Percentiles rank a stretch among this genome's conserved stretches.
Evolutionary conservation across 1,140 invertebrate genomes (phyloP).

Genomic region (Phenacoccus solenopsis): DNA sequence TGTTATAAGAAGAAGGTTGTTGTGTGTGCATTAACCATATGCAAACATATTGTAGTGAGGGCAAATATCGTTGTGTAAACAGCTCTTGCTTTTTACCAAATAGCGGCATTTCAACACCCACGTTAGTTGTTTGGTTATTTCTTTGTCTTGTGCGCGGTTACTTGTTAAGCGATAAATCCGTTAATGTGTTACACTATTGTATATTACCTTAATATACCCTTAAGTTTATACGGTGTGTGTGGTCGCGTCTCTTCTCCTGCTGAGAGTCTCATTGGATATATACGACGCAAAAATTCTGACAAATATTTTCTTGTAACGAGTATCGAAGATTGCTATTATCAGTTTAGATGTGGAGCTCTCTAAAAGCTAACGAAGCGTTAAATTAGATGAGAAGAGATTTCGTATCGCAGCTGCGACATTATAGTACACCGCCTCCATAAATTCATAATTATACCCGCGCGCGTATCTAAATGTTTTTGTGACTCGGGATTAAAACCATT

Average conservation of each 20-base stretch:
- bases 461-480: not conserved
- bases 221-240: not conserved
- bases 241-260: not conserved
- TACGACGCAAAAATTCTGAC: not conserved
- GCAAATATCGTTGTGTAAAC: not conserved
- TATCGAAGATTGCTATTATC: not conserved
- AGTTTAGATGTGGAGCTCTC: not conserved
- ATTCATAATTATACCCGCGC: not conserved
- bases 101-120: constrained; percentile 1
- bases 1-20: not conserved
- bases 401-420: not conserved
- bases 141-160: not conserved
- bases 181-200: constrained; percentile 2
- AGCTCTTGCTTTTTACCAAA: not conserved
- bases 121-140: constrained; percentile 2
- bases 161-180: constrained; percentile 1
- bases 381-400: not conserved
- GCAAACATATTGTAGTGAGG: not conserved
- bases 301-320: not conserved
- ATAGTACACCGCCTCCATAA: not conserved
- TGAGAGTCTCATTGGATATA: constrained; percentile 1
- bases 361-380: not conserved
- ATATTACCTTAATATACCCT: not conserved
- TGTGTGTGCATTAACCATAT: not conserved
- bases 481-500: not conserved